Conservation (phyloP, 2,888 invertebrate species). For the Erpobdella octoculata region DNA sequence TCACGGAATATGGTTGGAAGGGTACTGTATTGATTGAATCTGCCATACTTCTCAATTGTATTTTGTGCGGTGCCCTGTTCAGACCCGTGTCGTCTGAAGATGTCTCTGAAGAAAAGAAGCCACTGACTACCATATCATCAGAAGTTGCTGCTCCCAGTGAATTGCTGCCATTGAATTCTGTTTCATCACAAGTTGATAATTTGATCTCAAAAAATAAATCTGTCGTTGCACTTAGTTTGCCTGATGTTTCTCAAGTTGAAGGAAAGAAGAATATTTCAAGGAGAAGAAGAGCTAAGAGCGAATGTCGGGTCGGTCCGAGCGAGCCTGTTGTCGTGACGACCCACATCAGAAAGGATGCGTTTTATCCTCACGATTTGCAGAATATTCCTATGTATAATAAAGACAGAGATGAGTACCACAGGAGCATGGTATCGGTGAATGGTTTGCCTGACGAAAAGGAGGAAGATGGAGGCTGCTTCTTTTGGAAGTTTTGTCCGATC, state of each 20-base stretch:
- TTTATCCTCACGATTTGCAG: conserved; percentile 72
- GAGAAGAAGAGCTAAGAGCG: background rate
- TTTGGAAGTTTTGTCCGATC: background rate
- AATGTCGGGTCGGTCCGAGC: background rate
- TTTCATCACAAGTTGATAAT: background rate
- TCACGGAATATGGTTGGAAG: conserved; percentile 68
- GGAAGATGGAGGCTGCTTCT: conserved; percentile 42
- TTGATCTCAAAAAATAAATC: background rate
- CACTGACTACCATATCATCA: background rate
- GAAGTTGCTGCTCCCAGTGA: background rate
- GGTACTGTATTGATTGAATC: conserved; percentile 76
- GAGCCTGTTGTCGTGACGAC: conserved; percentile 55
- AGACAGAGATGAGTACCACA: conserved; percentile 47
- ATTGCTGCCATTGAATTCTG: background rate
- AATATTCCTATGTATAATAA: conserved; percentile 55
- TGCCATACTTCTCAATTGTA: conserved; percentile 75
- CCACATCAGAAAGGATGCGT: conserved; percentile 76
- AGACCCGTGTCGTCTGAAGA: conserved; percentile 58
- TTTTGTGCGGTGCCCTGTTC: conserved; percentile 82
- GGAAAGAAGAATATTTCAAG: background rate
- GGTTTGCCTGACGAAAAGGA: conserved; percentile 35
- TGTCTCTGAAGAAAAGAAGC: conserved; percentile 4
- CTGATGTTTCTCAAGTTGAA: background rate
- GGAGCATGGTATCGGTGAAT: conserved; percentile 44
- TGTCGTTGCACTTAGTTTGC: background rate